These are phyloP conservation scores for Gastrophryne carolinensis DNA, from an alignment of 2,797 vertebrate species.

Conservation along the genomic window DNA sequence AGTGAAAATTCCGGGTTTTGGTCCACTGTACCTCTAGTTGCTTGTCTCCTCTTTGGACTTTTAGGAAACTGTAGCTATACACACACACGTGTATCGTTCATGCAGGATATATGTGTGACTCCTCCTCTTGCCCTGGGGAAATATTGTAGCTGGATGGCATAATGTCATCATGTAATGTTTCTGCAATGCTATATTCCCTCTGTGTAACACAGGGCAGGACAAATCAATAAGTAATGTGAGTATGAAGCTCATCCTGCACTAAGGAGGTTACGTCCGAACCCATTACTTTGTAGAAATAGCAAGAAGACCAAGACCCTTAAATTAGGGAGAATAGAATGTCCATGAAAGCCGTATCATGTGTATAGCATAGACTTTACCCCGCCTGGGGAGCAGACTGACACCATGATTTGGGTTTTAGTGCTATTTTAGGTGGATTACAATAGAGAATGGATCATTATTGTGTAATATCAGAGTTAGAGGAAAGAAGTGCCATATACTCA, in stretches of 20 bases:
- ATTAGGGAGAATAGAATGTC: neutral
- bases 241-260: neutral
- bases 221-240: neutral
- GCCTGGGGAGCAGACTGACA: neutral
- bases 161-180: too few species aligned
- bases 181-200: too few species aligned
- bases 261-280: neutral
- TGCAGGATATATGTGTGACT: too few species aligned
- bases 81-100: too few species aligned
- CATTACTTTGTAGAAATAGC: neutral
- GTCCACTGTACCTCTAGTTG: too few species aligned
- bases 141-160: too few species aligned
- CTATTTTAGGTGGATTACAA: neutral
- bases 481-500: too few species aligned
- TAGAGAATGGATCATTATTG: neutral
- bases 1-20: too few species aligned
- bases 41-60: too few species aligned
- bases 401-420: neutral
- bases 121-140: too few species aligned
- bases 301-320: neutral
- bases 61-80: too few species aligned
- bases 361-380: neutral
- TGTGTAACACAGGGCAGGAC: neutral
- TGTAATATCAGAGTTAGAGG: too few species aligned
- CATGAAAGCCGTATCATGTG: neutral